A percentile compares a stretch with the other conserved stretches of the same genome.
phyloP scores from a whole-genome alignment of 2,797 vertebrate species.

The Poecilia gillii region DNA sequence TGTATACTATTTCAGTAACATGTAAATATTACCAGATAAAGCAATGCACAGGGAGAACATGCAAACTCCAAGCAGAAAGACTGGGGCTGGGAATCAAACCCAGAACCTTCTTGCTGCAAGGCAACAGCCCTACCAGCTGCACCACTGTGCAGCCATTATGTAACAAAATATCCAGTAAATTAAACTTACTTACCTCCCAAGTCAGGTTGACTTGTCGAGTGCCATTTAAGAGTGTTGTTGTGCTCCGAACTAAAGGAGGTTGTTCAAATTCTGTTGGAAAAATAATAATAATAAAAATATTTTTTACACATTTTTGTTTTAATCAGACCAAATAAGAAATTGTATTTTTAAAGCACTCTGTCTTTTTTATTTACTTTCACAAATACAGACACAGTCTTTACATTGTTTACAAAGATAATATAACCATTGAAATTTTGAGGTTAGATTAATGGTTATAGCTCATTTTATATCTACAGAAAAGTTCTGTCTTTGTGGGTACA shows the following conservation, averaged over 20 bases:
- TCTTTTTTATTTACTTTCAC: background rate
- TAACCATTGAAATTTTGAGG: background rate
- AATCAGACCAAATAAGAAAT: background rate
- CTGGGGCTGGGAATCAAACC: too few relatives aligned
- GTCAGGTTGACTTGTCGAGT: conserved; percentile 52
- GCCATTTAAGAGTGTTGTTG: conserved; percentile 20
- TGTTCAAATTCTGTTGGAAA: conserved; percentile 63
- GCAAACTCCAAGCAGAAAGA: too few relatives aligned
- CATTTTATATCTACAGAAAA: background rate
- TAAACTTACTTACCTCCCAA: conserved; percentile 64
- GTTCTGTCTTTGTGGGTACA: background rate
- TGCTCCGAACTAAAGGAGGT: conserved; percentile 39
- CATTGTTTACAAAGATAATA: background rate
- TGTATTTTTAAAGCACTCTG: background rate
- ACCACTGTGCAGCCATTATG: background rate
- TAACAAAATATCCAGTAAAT: background rate
- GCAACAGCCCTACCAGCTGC: too few relatives aligned
- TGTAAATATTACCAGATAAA: background rate
- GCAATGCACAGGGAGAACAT: background rate
- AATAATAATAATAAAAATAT: background rate
- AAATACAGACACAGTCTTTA: background rate
- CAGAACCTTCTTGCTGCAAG: too few relatives aligned
- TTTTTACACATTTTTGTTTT: background rate
- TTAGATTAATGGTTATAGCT: background rate
- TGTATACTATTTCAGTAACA: background rate